A percentile compares a stretch with the other conserved stretches of the same genome.
Evolutionary conservation across 1,140 invertebrate genomes (phyloP).

Genomic region (Pomacea maculata): DNA sequence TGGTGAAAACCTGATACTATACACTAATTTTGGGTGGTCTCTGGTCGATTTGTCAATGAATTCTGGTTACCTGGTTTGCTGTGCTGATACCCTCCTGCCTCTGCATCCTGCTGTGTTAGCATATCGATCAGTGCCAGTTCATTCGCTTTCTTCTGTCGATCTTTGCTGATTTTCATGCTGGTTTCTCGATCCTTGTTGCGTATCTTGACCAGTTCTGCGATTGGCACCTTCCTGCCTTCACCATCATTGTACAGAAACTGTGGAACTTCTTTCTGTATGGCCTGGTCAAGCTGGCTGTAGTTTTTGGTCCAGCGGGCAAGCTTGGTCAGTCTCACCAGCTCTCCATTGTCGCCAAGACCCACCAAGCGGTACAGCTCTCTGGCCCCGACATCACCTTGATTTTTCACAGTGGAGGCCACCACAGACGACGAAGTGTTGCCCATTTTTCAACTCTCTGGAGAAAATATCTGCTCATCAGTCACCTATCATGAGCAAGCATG

Average conservation of each 20-base stretch:
- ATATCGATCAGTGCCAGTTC: slow-evolving; percentile 53
- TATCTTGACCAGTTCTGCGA: slow-evolving; percentile 85
- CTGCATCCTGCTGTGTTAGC: slow-evolving; percentile 41
- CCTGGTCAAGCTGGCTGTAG: slow-evolving; percentile 65
- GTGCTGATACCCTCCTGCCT: slow-evolving; percentile 35
- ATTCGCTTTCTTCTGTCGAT: slow-evolving; percentile 47
- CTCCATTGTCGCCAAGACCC: slow-evolving; percentile 78
- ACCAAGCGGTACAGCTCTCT: slow-evolving; percentile 60
- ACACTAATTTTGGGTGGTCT: too few relatives aligned
- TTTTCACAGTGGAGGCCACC: slow-evolving; percentile 56
- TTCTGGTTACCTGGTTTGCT: slow-evolving; percentile 44
- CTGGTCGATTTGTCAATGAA: neutral
- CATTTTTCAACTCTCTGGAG: slow-evolving; percentile 28
- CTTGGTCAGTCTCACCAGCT: slow-evolving; percentile 94
- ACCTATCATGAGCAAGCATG: neutral
- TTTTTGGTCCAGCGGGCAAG: slow-evolving; percentile 70
- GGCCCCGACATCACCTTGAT: slow-evolving; percentile 49
- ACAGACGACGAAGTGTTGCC: slow-evolving; percentile 48
- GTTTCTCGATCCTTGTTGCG: slow-evolving; percentile 74
- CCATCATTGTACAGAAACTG: slow-evolving; percentile 95
- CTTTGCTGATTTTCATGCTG: slow-evolving; percentile 45
- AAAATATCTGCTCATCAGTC: neutral
- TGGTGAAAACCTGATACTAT: too few relatives aligned
- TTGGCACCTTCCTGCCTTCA: slow-evolving; percentile 85
- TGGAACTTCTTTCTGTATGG: slow-evolving; percentile 82